Evolutionary conservation across 2,113 vertebrate species (phyloP).

Genomic region (Phylloscopus trochiloides): DNA sequence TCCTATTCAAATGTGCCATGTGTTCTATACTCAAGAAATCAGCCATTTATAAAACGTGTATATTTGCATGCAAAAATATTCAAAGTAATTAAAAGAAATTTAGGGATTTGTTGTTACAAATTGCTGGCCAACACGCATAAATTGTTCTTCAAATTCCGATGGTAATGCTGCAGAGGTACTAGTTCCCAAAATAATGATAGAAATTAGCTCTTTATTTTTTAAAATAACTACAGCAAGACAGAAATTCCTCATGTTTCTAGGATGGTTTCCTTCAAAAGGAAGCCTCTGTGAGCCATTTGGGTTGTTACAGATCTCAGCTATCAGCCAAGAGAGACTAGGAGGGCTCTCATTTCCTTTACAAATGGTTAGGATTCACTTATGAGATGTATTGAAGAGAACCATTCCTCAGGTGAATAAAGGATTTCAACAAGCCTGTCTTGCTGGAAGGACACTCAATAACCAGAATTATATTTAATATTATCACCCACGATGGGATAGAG

Average conservation of each 20-base stretch:
- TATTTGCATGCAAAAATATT: not conserved
- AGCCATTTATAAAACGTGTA: not conserved
- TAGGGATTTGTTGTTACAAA: not conserved
- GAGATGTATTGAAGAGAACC: slow-evolving; percentile 10
- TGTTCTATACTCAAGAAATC: not conserved
- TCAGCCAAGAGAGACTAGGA: not conserved
- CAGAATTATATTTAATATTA: slow-evolving; percentile 56
- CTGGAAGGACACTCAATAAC: slow-evolving; percentile 46
- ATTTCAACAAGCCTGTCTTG: slow-evolving; percentile 47
- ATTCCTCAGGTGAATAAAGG: slow-evolving; percentile 56
- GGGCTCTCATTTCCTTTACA: slow-evolving; percentile 24
- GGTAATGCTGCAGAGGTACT: not conserved
- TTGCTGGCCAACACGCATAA: not conserved
- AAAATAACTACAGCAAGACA: not conserved
- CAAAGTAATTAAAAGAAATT: not conserved
- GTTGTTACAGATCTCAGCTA: not conserved
- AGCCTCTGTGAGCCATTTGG: not conserved
- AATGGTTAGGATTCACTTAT: slow-evolving; percentile 10
- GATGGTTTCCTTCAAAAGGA: not conserved
- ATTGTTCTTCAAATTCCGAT: not conserved
- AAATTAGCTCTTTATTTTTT: not conserved
- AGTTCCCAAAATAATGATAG: not conserved
- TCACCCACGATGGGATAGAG: slow-evolving; percentile 16
- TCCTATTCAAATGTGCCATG: not conserved
- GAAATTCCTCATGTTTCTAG: not conserved